Percentiles rank a stretch among this genome's conserved stretches.
phyloP scores from a whole-genome alignment of 1,140 invertebrate genomes.

The Zaprionus taronus region DNA sequence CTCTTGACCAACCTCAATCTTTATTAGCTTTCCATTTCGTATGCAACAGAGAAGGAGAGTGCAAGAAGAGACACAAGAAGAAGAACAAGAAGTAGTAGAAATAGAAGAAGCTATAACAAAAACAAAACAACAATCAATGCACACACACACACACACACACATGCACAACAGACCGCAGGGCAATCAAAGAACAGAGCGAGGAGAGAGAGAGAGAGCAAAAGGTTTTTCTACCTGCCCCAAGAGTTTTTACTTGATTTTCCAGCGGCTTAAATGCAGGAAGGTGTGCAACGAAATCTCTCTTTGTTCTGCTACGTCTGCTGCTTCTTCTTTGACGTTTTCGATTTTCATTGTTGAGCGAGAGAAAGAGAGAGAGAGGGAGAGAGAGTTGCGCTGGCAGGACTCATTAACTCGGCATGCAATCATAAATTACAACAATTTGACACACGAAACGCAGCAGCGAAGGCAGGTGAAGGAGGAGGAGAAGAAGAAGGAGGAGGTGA shows the following conservation, averaged over 20 bases:
- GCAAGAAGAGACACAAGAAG: slow-evolving; percentile 31
- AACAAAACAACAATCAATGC: slow-evolving; percentile 36
- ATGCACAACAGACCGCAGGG: slow-evolving; percentile 29
- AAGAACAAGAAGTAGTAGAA: not conserved
- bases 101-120: not conserved
- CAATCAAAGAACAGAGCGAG: slow-evolving; percentile 38
- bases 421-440: slow-evolving; percentile 79
- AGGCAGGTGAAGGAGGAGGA: slow-evolving; percentile 14
- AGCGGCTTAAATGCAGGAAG: slow-evolving; percentile 68
- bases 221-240: slow-evolving; percentile 50
- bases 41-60: slow-evolving; percentile 22
- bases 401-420: slow-evolving; percentile 78
- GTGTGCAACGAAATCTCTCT: slow-evolving; percentile 52
- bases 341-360: slow-evolving; percentile 45
- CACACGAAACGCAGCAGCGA: slow-evolving; percentile 22
- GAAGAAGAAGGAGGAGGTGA: not conserved
- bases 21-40: slow-evolving; percentile 56
- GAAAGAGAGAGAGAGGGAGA: slow-evolving; percentile 5
- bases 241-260: slow-evolving; percentile 77
- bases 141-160: slow-evolving; percentile 40
- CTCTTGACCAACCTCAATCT: slow-evolving; percentile 64
- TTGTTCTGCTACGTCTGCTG: slow-evolving; percentile 11
- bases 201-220: slow-evolving; percentile 11
- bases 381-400: slow-evolving; percentile 30
- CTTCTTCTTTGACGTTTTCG: slow-evolving; percentile 5